Evolutionary conservation across 2,888 invertebrate species (phyloP).

Genomic region (Stomorhina lunata): DNA sequence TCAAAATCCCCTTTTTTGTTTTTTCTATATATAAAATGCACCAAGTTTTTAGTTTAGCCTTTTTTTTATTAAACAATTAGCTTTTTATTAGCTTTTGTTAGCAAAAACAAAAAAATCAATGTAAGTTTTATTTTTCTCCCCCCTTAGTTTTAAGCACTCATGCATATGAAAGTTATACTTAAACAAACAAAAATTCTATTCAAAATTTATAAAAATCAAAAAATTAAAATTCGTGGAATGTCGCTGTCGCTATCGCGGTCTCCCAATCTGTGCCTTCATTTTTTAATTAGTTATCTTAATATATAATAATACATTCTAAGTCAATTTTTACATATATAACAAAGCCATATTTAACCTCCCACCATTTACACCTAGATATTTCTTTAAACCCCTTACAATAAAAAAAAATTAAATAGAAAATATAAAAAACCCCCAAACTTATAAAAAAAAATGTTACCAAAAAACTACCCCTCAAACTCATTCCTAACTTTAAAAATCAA

Average conservation of each 20-base stretch:
- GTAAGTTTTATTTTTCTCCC: conserved; percentile 59
- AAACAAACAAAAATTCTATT: conserved; percentile 9
- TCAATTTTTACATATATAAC: conserved; percentile 9
- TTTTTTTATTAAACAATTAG: conserved; percentile 52
- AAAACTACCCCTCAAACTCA: conserved; percentile 55
- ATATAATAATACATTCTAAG: conserved; percentile 37
- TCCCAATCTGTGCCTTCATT: conserved; percentile 80
- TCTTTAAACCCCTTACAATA: conserved; percentile 10
- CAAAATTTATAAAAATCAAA: conserved; percentile 52
- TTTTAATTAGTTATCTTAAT: conserved; percentile 43
- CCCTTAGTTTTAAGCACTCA: conserved; percentile 43
- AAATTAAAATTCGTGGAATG: conserved; percentile 79
- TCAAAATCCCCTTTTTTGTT: conserved; percentile 28
- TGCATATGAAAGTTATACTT: conserved; percentile 45
- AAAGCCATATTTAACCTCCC: conserved; percentile 45
- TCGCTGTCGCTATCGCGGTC: conserved; percentile 81
- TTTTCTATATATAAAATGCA: conserved; percentile 50
- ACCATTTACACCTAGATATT: conserved; percentile 55
- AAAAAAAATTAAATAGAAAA: conserved; percentile 12
- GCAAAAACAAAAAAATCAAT: conserved; percentile 32
- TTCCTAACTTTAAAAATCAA: conserved; percentile 23
- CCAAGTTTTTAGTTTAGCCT: conserved; percentile 45
- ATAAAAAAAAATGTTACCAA: conserved; percentile 24
- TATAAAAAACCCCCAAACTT: neutral
- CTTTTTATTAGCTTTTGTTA: conserved; percentile 62